These are phyloP conservation scores for Galaxias olidus DNA, from an alignment of 2,797 vertebrate genomes.

Conservation along the genomic window DNA sequence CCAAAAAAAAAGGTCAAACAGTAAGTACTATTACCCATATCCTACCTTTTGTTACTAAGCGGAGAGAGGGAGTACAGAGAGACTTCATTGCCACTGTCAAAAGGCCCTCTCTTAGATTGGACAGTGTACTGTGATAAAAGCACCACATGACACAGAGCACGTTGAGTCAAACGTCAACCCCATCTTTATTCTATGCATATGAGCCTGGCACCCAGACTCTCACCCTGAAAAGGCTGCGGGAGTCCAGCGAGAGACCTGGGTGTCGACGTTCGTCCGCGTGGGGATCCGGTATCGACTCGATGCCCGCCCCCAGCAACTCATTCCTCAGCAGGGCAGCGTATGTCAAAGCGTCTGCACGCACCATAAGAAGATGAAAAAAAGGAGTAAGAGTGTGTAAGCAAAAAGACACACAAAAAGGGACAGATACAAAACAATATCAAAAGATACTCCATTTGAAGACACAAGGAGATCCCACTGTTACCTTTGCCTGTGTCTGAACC, in stretches of 20 bases:
- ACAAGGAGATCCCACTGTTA: slow-evolving; percentile 29
- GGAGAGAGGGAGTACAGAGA: slow-evolving; percentile 83
- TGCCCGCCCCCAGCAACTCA: slow-evolving; percentile 79
- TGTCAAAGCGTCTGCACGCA: slow-evolving; percentile 72
- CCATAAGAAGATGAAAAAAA: not conserved
- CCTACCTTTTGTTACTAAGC: slow-evolving; percentile 84
- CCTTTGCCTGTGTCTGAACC: slow-evolving; percentile 81
- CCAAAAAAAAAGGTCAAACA: not conserved
- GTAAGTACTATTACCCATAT: not conserved
- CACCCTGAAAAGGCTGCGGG: slow-evolving; percentile 80
- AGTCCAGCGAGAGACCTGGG: slow-evolving; percentile 67
- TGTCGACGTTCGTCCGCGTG: slow-evolving; percentile 76
- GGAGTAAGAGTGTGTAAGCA: not conserved
- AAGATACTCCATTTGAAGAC: not conserved
- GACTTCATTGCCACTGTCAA: slow-evolving; percentile 75
- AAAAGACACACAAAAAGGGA: not conserved
- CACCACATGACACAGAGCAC: too few relatives aligned
- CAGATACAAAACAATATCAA: not conserved
- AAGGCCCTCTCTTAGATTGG: slow-evolving; percentile 81
- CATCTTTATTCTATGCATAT: too few relatives aligned
- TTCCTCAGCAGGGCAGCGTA: slow-evolving; percentile 82
- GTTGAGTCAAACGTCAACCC: too few relatives aligned
- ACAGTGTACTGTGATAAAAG: slow-evolving; percentile 72
- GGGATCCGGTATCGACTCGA: slow-evolving; percentile 76
- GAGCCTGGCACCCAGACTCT: not conserved